These are phyloP conservation scores for Megaceryle torquata DNA, from an alignment of 2,113 vertebrate genomes.

Conservation along the genomic window DNA sequence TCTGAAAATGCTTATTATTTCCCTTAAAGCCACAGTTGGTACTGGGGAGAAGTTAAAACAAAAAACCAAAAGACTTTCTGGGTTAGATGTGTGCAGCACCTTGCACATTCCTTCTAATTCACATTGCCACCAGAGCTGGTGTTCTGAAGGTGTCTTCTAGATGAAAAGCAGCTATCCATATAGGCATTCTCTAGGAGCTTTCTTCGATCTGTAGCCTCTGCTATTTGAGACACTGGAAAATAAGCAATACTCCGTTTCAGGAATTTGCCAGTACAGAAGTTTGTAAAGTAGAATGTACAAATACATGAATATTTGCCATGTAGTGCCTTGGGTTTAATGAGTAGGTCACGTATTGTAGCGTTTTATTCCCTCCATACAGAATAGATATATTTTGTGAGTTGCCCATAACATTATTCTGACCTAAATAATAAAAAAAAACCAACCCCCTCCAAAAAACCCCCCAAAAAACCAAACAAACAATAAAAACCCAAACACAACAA, in stretches of 20 bases:
- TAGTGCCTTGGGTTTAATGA: not conserved
- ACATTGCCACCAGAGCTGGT: not conserved
- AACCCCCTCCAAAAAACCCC: no score
- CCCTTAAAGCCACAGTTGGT: not conserved
- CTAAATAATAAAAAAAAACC: not conserved
- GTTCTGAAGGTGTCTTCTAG: not conserved
- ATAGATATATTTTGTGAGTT: not conserved
- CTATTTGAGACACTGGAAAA: not conserved
- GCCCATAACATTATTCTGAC: not conserved
- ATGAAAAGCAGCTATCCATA: not conserved
- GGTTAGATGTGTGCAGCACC: not conserved
- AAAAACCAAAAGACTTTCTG: not conserved
- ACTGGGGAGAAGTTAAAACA: not conserved
- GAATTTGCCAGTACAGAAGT: not conserved
- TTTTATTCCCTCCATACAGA: not conserved
- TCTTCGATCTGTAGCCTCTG: not conserved
- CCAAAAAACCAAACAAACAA: no score
- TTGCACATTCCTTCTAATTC: not conserved
- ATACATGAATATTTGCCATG: not conserved
- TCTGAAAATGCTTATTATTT: not conserved
- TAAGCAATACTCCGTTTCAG: not conserved
- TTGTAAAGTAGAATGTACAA: not conserved
- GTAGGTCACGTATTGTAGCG: not conserved
- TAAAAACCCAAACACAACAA: no score
- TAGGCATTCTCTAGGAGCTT: not conserved